Conservation (phyloP, 2,888 invertebrate species). For the Noctua pronuba region DNA sequence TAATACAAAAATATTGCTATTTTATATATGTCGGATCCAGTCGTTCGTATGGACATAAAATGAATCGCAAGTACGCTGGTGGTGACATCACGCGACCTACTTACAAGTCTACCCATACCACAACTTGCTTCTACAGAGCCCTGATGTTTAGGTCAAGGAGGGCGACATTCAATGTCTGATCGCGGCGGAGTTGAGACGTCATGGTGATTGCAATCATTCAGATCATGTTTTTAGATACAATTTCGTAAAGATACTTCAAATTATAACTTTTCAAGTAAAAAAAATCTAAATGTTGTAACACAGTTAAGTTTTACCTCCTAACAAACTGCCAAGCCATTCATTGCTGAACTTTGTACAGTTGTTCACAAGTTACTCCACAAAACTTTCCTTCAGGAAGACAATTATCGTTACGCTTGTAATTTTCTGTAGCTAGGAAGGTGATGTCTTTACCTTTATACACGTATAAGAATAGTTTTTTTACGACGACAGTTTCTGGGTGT, state of each 20-base stretch:
- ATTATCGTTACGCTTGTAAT: slow-evolving; percentile 30
- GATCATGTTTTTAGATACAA: background rate
- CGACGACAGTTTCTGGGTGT: background rate
- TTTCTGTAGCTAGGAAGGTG: slow-evolving; percentile 2
- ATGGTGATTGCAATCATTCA: too few relatives aligned
- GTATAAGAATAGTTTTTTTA: slow-evolving; percentile 5
- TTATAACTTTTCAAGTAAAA: slow-evolving; percentile 1
- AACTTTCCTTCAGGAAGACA: slow-evolving; percentile 19
- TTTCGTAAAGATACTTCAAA: background rate
- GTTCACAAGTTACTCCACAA: slow-evolving; percentile 20
- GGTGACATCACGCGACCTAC: too few relatives aligned
- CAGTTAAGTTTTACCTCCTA: slow-evolving; percentile 23
- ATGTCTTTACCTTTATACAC: background rate
- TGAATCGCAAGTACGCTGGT: too few relatives aligned
- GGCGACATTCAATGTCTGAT: too few relatives aligned
- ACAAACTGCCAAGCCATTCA: slow-evolving; percentile 43
- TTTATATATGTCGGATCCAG: too few relatives aligned
- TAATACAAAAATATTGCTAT: background rate
- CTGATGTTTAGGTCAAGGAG: too few relatives aligned
- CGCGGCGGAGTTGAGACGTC: too few relatives aligned
- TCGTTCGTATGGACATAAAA: too few relatives aligned
- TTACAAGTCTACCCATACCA: too few relatives aligned
- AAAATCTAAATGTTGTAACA: slow-evolving; percentile 18
- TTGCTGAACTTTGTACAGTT: slow-evolving; percentile 37
- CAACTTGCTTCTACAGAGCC: too few relatives aligned